Percentiles rank a stretch among this genome's conserved stretches.
phyloP scores from a whole-genome alignment of 2,888 invertebrate species.

The Argynnis bischoffii region DNA sequence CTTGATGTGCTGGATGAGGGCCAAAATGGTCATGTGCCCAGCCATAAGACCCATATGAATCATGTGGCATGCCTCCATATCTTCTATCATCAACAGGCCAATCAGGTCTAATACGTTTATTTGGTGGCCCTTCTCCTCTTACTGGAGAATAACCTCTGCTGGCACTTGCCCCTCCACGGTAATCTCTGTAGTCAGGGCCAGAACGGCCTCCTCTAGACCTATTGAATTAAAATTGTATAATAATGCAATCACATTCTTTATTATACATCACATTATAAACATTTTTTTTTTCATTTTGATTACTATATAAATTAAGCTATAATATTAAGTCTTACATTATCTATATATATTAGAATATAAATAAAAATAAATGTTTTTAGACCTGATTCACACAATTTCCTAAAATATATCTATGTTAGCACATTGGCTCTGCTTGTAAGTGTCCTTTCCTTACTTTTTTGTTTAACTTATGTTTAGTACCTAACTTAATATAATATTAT shows the following conservation, averaged over 20 bases:
- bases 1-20: constrained; percentile 83
- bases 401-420: too few relatives aligned
- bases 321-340: too few relatives aligned
- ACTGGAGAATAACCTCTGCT: constrained; percentile 89
- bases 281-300: too few relatives aligned
- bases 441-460: background rate
- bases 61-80: constrained; percentile 79
- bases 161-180: constrained; percentile 86
- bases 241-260: too few relatives aligned
- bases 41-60: constrained; percentile 80
- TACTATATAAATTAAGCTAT: too few relatives aligned
- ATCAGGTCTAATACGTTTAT: constrained; percentile 88
- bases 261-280: too few relatives aligned
- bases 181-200: constrained; percentile 90
- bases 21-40: constrained; percentile 80
- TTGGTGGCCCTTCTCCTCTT: constrained; percentile 88
- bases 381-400: too few relatives aligned
- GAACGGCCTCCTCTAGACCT: constrained; percentile 85
- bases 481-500: background rate
- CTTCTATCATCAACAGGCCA: constrained; percentile 83
- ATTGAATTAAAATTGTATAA: constrained; percentile 14
- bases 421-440: too few relatives aligned
- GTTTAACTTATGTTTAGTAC: background rate
- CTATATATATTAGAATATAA: too few relatives aligned
- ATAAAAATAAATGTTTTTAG: too few relatives aligned